These are phyloP conservation scores for Reticulitermes lucifugus DNA, from an alignment of 2,888 invertebrate species.

Conservation along the genomic window DNA sequence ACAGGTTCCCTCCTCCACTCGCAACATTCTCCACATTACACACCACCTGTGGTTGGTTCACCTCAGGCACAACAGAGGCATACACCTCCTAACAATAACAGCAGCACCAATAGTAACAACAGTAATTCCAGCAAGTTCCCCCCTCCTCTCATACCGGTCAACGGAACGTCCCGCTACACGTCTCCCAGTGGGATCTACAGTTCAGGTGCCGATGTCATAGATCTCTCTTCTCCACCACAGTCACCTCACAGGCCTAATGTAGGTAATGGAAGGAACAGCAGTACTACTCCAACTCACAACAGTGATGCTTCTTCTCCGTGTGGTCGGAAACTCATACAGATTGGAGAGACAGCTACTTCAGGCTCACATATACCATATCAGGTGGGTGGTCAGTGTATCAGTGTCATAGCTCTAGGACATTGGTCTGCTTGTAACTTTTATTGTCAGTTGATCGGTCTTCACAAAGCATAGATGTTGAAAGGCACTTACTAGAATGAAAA, in stretches of 20 bases:
- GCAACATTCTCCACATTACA: constrained; percentile 47
- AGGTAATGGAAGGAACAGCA: constrained; percentile 45
- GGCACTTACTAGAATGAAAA: too few species aligned
- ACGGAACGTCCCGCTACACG: constrained; percentile 57
- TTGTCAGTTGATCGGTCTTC: too few species aligned
- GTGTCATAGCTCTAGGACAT: too few species aligned
- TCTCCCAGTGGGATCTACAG: constrained; percentile 47
- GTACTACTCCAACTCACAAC: constrained; percentile 22
- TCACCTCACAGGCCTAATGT: constrained; percentile 55
- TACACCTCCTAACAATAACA: constrained; percentile 43
- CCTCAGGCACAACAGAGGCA: constrained; percentile 49
- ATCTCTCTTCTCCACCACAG: constrained; percentile 68
- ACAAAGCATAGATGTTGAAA: too few species aligned
- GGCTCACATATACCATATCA: constrained; percentile 80
- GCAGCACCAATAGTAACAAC: constrained; percentile 25
- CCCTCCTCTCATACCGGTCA: constrained; percentile 69
- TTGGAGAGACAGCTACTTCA: constrained; percentile 76
- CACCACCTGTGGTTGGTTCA: constrained; percentile 26
- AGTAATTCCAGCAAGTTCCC: constrained; percentile 54
- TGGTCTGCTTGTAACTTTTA: too few species aligned
- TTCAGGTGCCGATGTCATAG: constrained; percentile 65
- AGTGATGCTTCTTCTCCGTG: constrained; percentile 47
- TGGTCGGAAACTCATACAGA: constrained; percentile 73
- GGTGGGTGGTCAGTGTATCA: constrained; percentile 58
- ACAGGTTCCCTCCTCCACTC: constrained; percentile 34